Percentiles rank a stretch among this genome's conserved stretches.
Evolutionary conservation across 2,797 vertebrate species (phyloP).

Genomic region (Spizella passerina): DNA sequence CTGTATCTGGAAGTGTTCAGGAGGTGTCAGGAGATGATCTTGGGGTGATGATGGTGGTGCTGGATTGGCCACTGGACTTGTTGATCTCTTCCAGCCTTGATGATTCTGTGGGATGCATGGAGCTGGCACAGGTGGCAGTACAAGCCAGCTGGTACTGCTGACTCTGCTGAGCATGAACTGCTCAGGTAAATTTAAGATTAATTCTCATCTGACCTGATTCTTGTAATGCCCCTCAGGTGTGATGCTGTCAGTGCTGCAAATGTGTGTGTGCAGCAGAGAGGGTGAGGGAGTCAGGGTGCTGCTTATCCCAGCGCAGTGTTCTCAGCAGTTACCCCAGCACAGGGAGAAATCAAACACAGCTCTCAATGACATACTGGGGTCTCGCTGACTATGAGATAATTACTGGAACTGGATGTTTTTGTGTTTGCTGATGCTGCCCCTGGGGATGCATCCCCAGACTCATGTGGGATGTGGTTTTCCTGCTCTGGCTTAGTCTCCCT

Average conservation of each 20-base stretch:
- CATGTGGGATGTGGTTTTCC: background rate
- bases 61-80: background rate
- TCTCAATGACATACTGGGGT: background rate
- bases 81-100: background rate
- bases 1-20: background rate
- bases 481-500: background rate
- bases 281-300: background rate
- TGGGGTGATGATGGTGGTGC: background rate
- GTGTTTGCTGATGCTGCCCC: background rate
- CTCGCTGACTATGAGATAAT: background rate
- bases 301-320: background rate
- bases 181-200: background rate
- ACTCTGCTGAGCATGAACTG: background rate
- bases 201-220: background rate
- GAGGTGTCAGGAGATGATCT: background rate
- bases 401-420: background rate
- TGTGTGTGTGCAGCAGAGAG: background rate
- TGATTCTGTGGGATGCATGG: background rate
- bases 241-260: background rate
- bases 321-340: background rate
- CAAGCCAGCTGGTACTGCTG: slow-evolving; percentile 11
- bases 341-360: background rate
- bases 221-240: background rate
- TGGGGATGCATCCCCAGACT: background rate
- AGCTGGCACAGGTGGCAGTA: background rate